A percentile compares a stretch with the other conserved stretches of the same genome.
Conservation (phyloP, 2,888 invertebrate species). For the Galerucella nymphaeae region DNA sequence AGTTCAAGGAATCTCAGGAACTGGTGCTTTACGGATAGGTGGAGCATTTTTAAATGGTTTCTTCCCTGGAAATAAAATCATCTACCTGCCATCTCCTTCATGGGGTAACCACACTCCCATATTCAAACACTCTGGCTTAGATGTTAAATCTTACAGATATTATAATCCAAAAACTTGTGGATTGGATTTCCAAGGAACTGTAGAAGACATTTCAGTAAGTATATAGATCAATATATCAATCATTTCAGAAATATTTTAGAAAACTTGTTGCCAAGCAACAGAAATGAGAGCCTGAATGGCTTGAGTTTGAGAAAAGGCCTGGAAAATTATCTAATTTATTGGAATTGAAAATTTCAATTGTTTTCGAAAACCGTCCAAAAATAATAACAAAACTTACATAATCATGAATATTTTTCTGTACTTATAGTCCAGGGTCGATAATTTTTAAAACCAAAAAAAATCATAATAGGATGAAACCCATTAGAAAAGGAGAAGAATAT, state of each 20-base stretch:
- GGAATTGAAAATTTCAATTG: no score
- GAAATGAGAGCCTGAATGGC: no score
- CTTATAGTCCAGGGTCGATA: no score
- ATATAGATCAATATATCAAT: neutral
- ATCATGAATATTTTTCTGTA: neutral
- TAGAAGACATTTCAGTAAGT: constrained; percentile 88
- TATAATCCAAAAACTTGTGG: constrained; percentile 94
- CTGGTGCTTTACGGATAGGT: constrained; percentile 95
- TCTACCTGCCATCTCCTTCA: constrained; percentile 91
- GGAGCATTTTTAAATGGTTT: constrained; percentile 87
- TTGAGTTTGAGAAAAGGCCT: no score
- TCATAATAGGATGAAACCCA: no score
- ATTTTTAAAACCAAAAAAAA: no score
- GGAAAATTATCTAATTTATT: no score
- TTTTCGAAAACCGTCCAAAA: no score
- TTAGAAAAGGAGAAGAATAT: no score
- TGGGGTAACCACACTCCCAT: constrained; percentile 99
- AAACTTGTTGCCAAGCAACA: no score
- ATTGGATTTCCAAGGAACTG: constrained; percentile 88
- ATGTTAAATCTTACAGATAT: constrained; percentile 91
- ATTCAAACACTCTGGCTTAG: constrained; percentile 87
- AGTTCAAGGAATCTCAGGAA: constrained; percentile 94
- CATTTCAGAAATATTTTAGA: no score
- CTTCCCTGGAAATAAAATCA: constrained; percentile 81
- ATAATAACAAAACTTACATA: neutral